phyloP scores from a whole-genome alignment of 2,888 invertebrate species.

The Reticulitermes lucifugus region DNA sequence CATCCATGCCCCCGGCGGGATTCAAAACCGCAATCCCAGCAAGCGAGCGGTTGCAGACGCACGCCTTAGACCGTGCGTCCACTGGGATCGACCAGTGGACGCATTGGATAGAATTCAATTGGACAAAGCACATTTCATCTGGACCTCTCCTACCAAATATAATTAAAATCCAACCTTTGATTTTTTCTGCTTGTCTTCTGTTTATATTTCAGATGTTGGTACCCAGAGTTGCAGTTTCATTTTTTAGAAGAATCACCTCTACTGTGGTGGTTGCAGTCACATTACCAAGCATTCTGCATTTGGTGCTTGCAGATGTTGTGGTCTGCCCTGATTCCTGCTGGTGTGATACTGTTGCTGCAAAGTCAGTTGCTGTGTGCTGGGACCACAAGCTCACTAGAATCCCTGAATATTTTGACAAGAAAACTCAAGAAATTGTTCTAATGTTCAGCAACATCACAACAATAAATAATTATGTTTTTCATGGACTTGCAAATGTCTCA shows the following conservation, averaged over 20 bases:
- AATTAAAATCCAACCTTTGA: too few species aligned
- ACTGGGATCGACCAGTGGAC: too few species aligned
- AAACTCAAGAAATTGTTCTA: neutral
- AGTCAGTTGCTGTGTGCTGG: neutral
- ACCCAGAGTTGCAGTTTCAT: neutral
- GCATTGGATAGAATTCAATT: too few species aligned
- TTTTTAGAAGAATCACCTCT: neutral
- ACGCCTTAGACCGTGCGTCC: too few species aligned
- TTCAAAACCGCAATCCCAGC: too few species aligned
- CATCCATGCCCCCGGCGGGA: too few species aligned
- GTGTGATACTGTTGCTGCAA: neutral
- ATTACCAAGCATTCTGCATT: neutral
- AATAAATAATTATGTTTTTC: constrained; percentile 15
- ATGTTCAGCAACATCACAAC: constrained; percentile 8
- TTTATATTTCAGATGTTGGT: constrained; percentile 12
- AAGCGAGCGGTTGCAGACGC: too few species aligned
- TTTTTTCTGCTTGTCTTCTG: too few species aligned
- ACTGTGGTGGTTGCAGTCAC: neutral
- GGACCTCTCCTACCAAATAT: too few species aligned
- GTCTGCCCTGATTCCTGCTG: constrained; percentile 14
- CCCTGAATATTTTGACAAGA: constrained; percentile 13
- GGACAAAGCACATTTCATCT: too few species aligned
- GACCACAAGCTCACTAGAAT: neutral
- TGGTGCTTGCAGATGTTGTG: neutral
- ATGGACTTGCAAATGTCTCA: neutral